Evolutionary conservation across 2,888 invertebrate genomes (phyloP).

Genomic region (Apodemia hepburni): DNA sequence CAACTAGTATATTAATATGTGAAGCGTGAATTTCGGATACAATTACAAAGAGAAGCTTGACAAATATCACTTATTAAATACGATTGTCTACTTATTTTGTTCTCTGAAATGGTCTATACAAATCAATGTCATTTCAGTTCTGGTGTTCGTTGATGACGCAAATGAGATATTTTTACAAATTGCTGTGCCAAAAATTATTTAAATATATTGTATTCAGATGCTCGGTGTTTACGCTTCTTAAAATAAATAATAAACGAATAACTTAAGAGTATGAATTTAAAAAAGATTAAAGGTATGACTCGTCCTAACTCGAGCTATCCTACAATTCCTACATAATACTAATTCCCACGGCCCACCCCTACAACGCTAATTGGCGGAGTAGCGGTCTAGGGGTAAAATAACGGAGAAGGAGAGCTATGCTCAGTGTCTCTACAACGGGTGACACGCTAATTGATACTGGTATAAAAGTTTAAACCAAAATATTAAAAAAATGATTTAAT

Average conservation of each 20-base stretch:
- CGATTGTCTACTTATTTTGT: neutral
- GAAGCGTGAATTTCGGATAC: too few relatives aligned
- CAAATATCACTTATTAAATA: neutral
- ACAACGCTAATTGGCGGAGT: too few relatives aligned
- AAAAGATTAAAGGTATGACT: neutral
- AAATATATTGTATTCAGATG: slow-evolving; percentile 6
- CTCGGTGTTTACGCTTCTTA: slow-evolving; percentile 4
- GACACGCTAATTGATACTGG: neutral
- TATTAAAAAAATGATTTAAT: too few relatives aligned
- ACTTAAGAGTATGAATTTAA: neutral
- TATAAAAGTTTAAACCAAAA: neutral
- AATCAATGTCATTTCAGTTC: neutral
- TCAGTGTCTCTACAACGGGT: too few relatives aligned
- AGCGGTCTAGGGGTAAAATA: too few relatives aligned
- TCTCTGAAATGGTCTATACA: neutral
- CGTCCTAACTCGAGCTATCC: too few relatives aligned
- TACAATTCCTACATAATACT: too few relatives aligned
- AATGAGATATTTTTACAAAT: slow-evolving; percentile 10
- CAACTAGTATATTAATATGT: too few relatives aligned
- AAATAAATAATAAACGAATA: neutral
- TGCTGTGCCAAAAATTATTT: slow-evolving; percentile 9
- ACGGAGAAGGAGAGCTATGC: too few relatives aligned
- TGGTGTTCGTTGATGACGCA: neutral
- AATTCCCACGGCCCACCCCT: too few relatives aligned
- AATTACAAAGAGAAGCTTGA: too few relatives aligned